Evolutionary conservation across 2,888 invertebrate genomes (phyloP).

Genomic region (Brassicogethes aeneus): DNA sequence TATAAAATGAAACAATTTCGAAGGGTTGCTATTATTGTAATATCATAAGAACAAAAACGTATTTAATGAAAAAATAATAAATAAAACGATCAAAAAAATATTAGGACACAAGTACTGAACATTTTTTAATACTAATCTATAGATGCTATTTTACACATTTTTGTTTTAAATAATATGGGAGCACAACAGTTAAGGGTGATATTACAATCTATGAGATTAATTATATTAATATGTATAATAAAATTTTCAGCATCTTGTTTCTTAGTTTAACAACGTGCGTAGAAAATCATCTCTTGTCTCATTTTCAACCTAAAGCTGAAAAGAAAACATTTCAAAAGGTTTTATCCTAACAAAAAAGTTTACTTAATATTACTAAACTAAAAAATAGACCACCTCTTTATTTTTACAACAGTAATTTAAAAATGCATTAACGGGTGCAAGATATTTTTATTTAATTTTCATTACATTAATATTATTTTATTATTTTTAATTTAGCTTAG

Average conservation of each 20-base stretch:
- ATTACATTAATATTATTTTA: too few species aligned
- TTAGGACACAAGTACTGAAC: slow-evolving; percentile 12
- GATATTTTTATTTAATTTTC: too few species aligned
- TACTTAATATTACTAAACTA: too few species aligned
- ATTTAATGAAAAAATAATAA: slow-evolving; percentile 9
- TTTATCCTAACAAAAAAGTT: slow-evolving; percentile 19
- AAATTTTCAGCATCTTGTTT: slow-evolving; percentile 22
- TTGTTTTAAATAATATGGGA: slow-evolving; percentile 31
- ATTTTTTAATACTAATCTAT: slow-evolving; percentile 26
- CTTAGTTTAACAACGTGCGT: neutral
- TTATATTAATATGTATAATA: slow-evolving; percentile 30
- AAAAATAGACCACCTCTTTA: too few species aligned
- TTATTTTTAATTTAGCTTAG: too few species aligned
- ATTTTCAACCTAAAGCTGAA: slow-evolving; percentile 40
- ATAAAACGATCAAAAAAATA: slow-evolving; percentile 10
- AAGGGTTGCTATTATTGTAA: slow-evolving; percentile 13
- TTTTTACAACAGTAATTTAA: too few species aligned
- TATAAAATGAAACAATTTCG: slow-evolving; percentile 12
- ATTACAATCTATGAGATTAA: slow-evolving; percentile 36
- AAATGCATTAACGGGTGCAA: too few species aligned
- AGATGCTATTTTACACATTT: slow-evolving; percentile 35
- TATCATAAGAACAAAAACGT: slow-evolving; percentile 11
- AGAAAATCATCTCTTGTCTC: slow-evolving; percentile 15
- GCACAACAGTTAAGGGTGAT: slow-evolving; percentile 38
- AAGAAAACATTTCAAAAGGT: slow-evolving; percentile 28